Evolutionary conservation across 2,113 vertebrate species (phyloP), one percentile per base, ranked within the genome.

Genomic region (Progne subis): DNA sequence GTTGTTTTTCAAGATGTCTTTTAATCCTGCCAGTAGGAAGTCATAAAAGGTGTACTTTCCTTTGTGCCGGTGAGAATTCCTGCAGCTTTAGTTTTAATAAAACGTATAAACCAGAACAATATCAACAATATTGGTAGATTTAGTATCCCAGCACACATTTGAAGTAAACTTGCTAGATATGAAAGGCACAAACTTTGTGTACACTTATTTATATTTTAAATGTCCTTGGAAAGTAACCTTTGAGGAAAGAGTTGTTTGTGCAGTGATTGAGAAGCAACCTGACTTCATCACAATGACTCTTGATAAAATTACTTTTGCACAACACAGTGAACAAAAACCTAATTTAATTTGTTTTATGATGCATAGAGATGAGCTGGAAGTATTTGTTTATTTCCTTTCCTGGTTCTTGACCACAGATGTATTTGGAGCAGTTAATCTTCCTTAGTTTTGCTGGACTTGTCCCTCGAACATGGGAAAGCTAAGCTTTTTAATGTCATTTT

Each of bases 331-430:
- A 91, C 86, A 94, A 81, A 96, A 94, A 61, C 18, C 86, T 88
- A 86, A 95, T 94, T 92, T 92, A 91, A 88, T 95, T 95, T 96
- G 83, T 81, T 94, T 95, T 92, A 91, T 96, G 96, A 67, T 94
- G 93, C 94, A 96, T 91, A 67, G 90, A 92, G 86, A 89, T 92
- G 96, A 91, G 90, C 74, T 82, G 77, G 41, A 93, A 90, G 49
- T 37, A 24, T 90, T 94, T 94, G 84, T 88, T 95, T 89, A 77
- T 81, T 88, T 94, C 44, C 18, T 76, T 75, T 75, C 61, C 70
- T 90, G 69, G 61, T 91, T 87, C 90, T 94, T 95, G 88, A 87
- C 81, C 82, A 76, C 1, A 47, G 44, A 50, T 78, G 6, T 52
- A 72, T 91, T 64, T 78, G 52, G 68, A 84, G 34, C 43, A 81